Evolutionary conservation across 2,113 vertebrate species (phyloP).

Genomic region (Hoplias malabaricus): DNA sequence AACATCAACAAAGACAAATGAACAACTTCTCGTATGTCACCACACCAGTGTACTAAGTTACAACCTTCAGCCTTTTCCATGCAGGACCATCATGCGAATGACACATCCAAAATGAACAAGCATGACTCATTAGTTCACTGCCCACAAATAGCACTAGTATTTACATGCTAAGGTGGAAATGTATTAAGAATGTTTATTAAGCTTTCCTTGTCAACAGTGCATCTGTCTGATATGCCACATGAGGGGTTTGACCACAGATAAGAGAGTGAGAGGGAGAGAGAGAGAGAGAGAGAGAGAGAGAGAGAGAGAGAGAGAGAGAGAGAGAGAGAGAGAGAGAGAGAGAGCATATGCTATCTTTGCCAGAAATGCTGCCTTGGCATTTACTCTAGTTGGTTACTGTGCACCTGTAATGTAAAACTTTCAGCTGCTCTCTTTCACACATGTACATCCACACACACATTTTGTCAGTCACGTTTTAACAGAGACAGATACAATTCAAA

Average conservation of each 20-base stretch:
- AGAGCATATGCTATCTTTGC: not conserved
- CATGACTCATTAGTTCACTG: slow-evolving; percentile 20
- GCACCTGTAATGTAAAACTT: not conserved
- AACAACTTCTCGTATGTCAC: not conserved
- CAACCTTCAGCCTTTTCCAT: slow-evolving; percentile 10
- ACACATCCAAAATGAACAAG: not conserved
- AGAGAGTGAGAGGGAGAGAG: not conserved
- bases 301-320: not conserved
- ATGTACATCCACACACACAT: not conserved
- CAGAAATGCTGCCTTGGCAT: slow-evolving; percentile 1
- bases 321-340: not conserved
- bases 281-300: not conserved
- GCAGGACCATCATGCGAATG: not conserved
- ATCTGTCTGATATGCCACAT: slow-evolving; percentile 31
- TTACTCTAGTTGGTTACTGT: slow-evolving; percentile 32
- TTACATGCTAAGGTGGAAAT: slow-evolving; percentile 55
- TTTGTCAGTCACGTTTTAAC: no score
- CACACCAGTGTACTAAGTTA: not conserved
- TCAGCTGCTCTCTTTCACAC: not conserved
- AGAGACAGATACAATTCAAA: no score
- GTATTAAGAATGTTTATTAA: slow-evolving; percentile 42
- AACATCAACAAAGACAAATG: not conserved
- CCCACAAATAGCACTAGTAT: slow-evolving; percentile 57
- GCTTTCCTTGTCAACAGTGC: slow-evolving; percentile 52
- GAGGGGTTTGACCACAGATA: slow-evolving; percentile 1